Evolutionary conservation across 92 coral and sea anemone genomes (phyloP), one percentile per base, ranked within the genome.

Genomic region (Porites evermanni): DNA sequence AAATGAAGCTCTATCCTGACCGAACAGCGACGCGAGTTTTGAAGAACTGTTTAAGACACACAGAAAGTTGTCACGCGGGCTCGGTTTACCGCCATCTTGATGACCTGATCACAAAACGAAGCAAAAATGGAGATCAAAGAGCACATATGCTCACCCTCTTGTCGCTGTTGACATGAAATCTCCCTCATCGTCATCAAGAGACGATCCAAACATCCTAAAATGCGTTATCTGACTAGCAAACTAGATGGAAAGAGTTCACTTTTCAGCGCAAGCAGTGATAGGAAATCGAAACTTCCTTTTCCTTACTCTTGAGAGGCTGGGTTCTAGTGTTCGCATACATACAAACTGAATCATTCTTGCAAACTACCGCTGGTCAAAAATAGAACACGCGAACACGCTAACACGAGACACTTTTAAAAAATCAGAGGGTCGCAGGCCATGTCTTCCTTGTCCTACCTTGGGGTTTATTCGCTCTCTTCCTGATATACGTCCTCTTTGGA

Each of bases 1-100:
- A 80, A 93, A 93, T 10, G 98, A 94, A 4, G 98, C 99, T 72
- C 86, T 94, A 54, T 95, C 96, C 74, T 92, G 98, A 12, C 99
- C 99, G 84, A 97, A 97, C 29, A 97, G 86, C 73, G 94, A 95
- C 13, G 99, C 98, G 24, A 97, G 91, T 79, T 95, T 97, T 19
- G 99, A 97, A 53, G 98, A 90, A 70, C 99, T 97, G 87, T 86
- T 68, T 68, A 38, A 76, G 64, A 21, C 53, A 65, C 69, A 81
- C 53, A 38, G 83, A 59, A 26, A 44, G 47, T 69, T 76, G 82
- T 85, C 88, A 85, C 82, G 88, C 81, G 81, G 14, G 77, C 16
- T 77, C 59, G 44, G 58, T 53, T 16, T 61, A 75, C 38, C 70
- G 81, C 84, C 84, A 75, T 75, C 68, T 66, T 68, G 86, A 16